These are phyloP conservation scores for Halichondria panicea DNA, from an alignment of 37 sponge, comb jelly and placozoan genomes.

Conservation along the genomic window DNA sequence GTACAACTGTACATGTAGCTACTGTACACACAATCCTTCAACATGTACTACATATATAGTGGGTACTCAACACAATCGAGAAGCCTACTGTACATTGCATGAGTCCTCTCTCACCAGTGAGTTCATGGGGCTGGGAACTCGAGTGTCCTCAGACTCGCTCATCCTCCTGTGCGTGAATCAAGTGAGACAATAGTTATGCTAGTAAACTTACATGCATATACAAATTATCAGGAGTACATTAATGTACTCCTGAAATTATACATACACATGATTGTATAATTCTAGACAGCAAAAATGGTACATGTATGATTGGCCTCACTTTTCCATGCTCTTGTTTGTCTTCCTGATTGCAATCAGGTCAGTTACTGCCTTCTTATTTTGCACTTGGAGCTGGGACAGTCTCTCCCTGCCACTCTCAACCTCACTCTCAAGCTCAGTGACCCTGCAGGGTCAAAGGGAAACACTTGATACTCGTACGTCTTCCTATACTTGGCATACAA, in stretches of 20 bases:
- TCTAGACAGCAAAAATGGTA: background rate
- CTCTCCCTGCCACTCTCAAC: background rate
- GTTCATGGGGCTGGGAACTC: background rate
- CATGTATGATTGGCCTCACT: background rate
- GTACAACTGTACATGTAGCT: background rate
- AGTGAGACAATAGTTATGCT: background rate
- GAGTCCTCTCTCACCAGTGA: too few relatives aligned
- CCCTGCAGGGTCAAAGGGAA: too few relatives aligned
- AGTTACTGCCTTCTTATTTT: conserved; percentile 68
- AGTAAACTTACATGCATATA: background rate
- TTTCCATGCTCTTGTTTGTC: conserved; percentile 42
- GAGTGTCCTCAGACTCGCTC: conserved; percentile 15
- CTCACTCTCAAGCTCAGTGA: conserved; percentile 16
- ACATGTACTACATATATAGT: too few relatives aligned
- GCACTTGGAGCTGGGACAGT: conserved; percentile 23
- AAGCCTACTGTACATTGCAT: too few relatives aligned
- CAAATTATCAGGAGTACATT: background rate
- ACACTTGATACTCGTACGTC: too few relatives aligned
- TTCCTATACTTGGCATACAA: too few relatives aligned
- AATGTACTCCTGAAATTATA: background rate
- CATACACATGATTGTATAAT: background rate
- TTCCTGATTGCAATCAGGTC: conserved; percentile 64
- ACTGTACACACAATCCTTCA: background rate
- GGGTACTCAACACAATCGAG: too few relatives aligned
- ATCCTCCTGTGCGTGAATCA: conserved; percentile 8